These are phyloP conservation scores for Falcunculus frontatus DNA, from an alignment of 2,113 vertebrate genomes.

Conservation along the genomic window DNA sequence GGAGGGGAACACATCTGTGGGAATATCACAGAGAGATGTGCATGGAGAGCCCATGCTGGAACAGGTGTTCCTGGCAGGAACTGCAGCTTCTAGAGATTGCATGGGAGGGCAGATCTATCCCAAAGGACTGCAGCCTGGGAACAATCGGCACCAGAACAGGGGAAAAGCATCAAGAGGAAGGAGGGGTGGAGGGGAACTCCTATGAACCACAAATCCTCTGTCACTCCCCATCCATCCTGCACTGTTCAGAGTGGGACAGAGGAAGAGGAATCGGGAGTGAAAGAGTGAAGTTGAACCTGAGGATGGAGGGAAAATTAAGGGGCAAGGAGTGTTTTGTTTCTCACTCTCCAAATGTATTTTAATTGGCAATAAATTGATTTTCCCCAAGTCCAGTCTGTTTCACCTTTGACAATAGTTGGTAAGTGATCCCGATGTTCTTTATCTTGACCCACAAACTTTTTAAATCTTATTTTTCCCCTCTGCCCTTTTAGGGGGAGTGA, in stretches of 20 bases:
- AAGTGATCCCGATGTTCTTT: neutral
- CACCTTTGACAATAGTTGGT: neutral
- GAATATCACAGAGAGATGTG: neutral
- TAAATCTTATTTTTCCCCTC: neutral
- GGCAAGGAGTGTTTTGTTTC: neutral
- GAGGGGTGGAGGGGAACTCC: neutral
- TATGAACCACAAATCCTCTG: neutral
- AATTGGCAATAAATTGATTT: neutral
- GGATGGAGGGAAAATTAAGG: neutral
- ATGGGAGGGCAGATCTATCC: neutral
- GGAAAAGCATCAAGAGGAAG: neutral
- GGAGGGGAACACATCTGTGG: neutral
- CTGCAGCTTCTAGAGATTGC: neutral
- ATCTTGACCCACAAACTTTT: neutral
- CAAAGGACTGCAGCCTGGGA: neutral
- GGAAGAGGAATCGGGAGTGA: neutral
- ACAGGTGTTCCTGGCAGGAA: neutral
- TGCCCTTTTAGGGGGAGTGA: neutral
- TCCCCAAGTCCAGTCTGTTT: neutral
- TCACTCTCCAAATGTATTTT: neutral
- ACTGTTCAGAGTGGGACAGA: neutral
- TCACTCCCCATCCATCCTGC: neutral
- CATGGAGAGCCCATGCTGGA: neutral
- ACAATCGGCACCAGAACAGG: neutral
- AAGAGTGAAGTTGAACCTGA: neutral